Conservation (phyloP, 2,113 vertebrate genomes). For the Raja brachyura region DNA sequence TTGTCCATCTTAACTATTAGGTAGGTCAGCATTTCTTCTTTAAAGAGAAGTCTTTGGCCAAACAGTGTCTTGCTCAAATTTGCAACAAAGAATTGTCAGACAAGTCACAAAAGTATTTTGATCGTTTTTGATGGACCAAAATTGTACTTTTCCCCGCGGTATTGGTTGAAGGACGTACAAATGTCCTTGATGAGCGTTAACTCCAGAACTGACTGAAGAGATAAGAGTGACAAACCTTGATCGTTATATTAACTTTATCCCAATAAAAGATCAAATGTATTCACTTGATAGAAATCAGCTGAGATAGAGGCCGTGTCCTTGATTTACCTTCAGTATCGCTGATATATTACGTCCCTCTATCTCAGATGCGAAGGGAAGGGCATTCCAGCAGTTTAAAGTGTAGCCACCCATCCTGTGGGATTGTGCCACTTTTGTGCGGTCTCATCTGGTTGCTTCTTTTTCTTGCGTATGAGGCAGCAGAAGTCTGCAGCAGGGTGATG, state of each 20-base stretch:
- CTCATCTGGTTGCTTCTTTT: neutral
- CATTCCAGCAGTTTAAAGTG: neutral
- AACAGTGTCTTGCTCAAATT: too few relatives aligned
- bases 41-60: too few relatives aligned
- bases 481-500: too few relatives aligned
- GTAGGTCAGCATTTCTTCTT: too few relatives aligned
- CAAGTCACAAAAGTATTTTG: too few relatives aligned
- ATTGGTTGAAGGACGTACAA: neutral
- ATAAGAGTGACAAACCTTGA: neutral
- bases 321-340: neutral
- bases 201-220: neutral
- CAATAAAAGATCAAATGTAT: neutral
- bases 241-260: neutral
- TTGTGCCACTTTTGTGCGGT: neutral
- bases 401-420: neutral
- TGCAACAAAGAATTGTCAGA: too few relatives aligned
- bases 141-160: neutral
- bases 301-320: neutral
- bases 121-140: neutral
- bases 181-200: neutral
- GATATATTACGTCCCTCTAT: neutral
- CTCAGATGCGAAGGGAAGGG: neutral
- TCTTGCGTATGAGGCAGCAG: too few relatives aligned
- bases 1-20: too few relatives aligned
- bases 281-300: neutral